Evolutionary conservation across 2,888 invertebrate genomes (phyloP).

Genomic region (Endomychus coccineus): DNA sequence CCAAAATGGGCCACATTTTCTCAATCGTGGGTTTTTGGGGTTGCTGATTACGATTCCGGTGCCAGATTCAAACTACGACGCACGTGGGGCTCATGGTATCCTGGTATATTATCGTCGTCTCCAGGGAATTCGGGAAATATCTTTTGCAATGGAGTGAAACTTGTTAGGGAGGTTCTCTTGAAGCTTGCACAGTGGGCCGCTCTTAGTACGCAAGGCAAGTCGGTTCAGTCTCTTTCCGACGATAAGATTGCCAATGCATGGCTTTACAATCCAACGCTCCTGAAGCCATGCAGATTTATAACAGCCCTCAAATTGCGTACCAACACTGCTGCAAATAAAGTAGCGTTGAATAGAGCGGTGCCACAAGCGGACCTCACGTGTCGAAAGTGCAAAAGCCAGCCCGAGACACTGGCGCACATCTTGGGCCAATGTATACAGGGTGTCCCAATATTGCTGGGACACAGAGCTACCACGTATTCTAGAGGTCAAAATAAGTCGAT

Average conservation of each 20-base stretch:
- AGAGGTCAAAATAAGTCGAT: no score
- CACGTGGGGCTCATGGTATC: no score
- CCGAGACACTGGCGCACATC: slow-evolving; percentile 33
- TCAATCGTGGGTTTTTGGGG: no score
- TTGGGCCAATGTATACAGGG: slow-evolving; percentile 29
- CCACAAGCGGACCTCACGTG: slow-evolving; percentile 26
- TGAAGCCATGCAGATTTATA: slow-evolving; percentile 19
- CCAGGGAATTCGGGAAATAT: no score
- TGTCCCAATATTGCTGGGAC: no score
- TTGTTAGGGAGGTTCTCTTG: no score
- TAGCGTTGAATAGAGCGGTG: slow-evolving; percentile 24
- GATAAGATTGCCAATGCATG: slow-evolving; percentile 21
- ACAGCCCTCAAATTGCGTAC: slow-evolving; percentile 30
- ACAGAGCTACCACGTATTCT: no score
- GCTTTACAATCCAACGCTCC: slow-evolving; percentile 23
- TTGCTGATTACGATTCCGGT: no score
- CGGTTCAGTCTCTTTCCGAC: slow-evolving; percentile 24
- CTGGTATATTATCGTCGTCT: no score
- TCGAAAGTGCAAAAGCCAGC: slow-evolving; percentile 24
- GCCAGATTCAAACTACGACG: no score
- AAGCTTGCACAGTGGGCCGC: slow-evolving; percentile 29
- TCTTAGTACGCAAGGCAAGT: slow-evolving; percentile 22
- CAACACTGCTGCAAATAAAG: slow-evolving; percentile 26
- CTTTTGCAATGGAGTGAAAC: no score
- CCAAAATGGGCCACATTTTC: no score